Base-by-base conservation (phyloP, 2,797 vertebrate genomes). In the Chloroceryle amazona region DNA sequence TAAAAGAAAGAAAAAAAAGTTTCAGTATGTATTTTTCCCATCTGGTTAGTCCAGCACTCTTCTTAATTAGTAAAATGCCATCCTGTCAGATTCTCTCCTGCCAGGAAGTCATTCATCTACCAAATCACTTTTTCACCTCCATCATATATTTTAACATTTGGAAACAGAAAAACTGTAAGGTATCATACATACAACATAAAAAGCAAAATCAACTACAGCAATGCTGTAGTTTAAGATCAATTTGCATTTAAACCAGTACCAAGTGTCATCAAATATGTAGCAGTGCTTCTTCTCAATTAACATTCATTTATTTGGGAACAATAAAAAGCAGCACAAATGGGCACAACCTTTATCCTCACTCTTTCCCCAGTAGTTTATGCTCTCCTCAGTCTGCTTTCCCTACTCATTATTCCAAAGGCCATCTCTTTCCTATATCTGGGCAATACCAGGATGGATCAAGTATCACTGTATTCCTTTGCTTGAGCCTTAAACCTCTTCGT, bases 31-130 rank as follows among this genome's bases (percentile, higher is more conserved):
- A 95, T 97, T 96, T 81, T 93, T 97, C 97, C 98, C 98, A 97
- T 98, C 96, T 98, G 98, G 96, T 95, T 97, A 96, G 97, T 93
- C 94, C 84, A 95, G 95, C 96, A 98, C 96, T 98, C 97, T 95
- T 98, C 96, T 98, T 98, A 98, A 98, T 98, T 98, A 98, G 97
- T 95, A 97, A 97, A 97, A 98, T 97, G 96, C 96, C 97, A 97
- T 98, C 96, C 97, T 96, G 96, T 98, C 97, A 97, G 94, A 93
- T 97, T 98, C 96, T 97, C 95, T 95, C 96, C 97, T 96, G 97
- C 98, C 96, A 98, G 97, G 94, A 97, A 98, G 98, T 98, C 97
- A 98, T 96, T 98, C 97, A 97, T 93, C 91, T 97, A 97, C 74
- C 71, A 97, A 98, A 97, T 98, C 96, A 97, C 97, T 98, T 98